These are phyloP conservation scores for Phylloscopus collybita DNA, from an alignment of 2,797 vertebrate species.

Conservation along the genomic window DNA sequence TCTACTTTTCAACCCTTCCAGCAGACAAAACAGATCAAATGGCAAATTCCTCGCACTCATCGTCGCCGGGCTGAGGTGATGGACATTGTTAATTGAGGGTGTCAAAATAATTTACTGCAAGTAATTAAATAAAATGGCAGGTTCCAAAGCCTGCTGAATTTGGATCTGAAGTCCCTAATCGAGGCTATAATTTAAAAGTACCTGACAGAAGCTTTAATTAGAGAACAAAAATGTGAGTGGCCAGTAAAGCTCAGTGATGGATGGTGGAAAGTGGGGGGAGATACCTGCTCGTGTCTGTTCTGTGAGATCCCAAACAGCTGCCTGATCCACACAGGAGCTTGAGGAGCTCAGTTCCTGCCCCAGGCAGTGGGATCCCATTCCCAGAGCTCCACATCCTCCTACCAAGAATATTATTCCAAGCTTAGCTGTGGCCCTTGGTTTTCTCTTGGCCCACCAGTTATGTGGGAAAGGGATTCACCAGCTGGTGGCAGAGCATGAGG, in stretches of 20 bases:
- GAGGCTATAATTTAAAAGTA: constrained; percentile 2
- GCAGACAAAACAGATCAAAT: constrained; percentile 40
- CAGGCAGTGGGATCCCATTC: not conserved
- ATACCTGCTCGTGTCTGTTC: not conserved
- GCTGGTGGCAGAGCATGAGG: not conserved
- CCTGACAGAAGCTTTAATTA: constrained; percentile 55
- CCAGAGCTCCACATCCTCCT: not conserved
- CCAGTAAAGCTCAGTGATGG: not conserved
- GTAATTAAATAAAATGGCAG: constrained; percentile 70
- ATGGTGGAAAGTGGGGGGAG: constrained; percentile 20
- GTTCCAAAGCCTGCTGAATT: constrained; percentile 34
- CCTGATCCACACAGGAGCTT: not conserved
- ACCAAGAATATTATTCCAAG: not conserved
- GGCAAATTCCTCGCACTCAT: constrained; percentile 32
- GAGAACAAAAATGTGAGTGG: not conserved
- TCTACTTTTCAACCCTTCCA: not conserved
- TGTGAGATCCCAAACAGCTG: constrained; percentile 42
- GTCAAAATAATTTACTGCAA: constrained; percentile 63
- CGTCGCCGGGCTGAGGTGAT: not conserved
- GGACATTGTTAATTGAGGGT: constrained; percentile 50
- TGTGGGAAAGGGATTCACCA: not conserved
- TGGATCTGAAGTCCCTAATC: constrained; percentile 36
- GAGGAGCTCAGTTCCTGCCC: not conserved
- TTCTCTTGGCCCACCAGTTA: not conserved
- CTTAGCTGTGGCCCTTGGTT: not conserved